These are phyloP conservation scores for Muscicapa striata DNA, from an alignment of 2,797 vertebrate species.

Conservation along the genomic window DNA sequence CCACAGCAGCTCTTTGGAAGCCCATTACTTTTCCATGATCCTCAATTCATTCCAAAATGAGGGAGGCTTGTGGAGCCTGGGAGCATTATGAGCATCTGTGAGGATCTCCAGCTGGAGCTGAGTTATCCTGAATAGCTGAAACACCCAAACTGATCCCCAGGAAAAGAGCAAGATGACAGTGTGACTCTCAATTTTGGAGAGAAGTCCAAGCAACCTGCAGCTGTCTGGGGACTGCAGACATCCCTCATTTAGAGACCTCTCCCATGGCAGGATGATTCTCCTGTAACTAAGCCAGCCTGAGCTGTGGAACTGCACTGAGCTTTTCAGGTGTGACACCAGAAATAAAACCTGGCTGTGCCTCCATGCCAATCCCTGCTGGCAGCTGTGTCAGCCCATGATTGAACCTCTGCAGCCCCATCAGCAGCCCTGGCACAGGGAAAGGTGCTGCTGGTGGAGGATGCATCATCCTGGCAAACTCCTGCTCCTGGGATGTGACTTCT, in stretches of 20 bases:
- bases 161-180: not conserved
- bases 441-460: fast-evolving
- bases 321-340: not conserved
- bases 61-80: not conserved
- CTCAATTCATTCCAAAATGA: not conserved
- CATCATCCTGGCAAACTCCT: fast-evolving
- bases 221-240: not conserved
- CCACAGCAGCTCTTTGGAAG: not conserved
- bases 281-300: not conserved
- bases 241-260: not conserved
- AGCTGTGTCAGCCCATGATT: fast-evolving
- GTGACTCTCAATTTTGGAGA: not conserved
- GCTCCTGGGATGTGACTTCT: not conserved
- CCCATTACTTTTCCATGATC: not conserved
- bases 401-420: fast-evolving
- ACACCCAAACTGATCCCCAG: not conserved
- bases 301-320: not conserved
- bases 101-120: not conserved
- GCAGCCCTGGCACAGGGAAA: not conserved
- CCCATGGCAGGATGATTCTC: not conserved
- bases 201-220: not conserved
- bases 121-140: not conserved
- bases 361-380: not conserved
- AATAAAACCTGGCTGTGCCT: not conserved
- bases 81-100: not conserved